Percentiles rank a stretch among this genome's conserved stretches.
These are phyloP conservation scores for Noctua janthe DNA, from an alignment of 2,888 invertebrate species.

Conservation along the genomic window DNA sequence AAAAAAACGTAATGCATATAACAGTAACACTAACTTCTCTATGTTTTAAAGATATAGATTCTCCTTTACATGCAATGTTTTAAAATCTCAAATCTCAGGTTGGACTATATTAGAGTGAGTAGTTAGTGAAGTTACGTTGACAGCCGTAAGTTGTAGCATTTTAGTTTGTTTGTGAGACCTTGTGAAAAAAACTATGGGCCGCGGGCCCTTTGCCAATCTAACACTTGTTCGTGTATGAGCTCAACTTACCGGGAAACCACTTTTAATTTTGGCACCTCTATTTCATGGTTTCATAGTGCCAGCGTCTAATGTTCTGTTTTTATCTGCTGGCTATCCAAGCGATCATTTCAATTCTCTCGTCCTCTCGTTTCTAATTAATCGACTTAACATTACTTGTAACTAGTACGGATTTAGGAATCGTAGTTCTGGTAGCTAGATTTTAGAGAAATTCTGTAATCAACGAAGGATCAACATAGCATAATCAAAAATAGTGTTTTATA, in stretches of 20 bases:
- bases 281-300: not conserved
- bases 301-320: conserved; percentile 1
- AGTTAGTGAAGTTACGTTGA: conserved; percentile 5
- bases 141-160: not conserved
- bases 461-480: conserved; percentile 58
- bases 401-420: conserved; percentile 53
- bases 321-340: conserved; percentile 5
- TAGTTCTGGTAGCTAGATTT: conserved; percentile 65
- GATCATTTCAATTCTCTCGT: conserved; percentile 10
- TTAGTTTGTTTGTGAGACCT: conserved; percentile 8
- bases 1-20: not conserved
- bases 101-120: conserved; percentile 13
- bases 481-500: conserved; percentile 54
- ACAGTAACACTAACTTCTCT: not conserved
- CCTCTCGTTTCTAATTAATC: conserved; percentile 10
- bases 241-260: not conserved
- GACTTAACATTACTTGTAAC: conserved; percentile 34
- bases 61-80: conserved; percentile 4
- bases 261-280: not conserved
- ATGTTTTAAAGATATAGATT: not conserved
- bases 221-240: conserved; percentile 4
- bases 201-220: not conserved
- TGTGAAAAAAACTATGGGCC: not conserved
- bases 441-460: conserved; percentile 65
- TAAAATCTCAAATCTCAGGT: conserved; percentile 5